Evolutionary conservation across 2,113 vertebrate species (phyloP).

Genomic region (Peromyscus polionotus): DNA sequence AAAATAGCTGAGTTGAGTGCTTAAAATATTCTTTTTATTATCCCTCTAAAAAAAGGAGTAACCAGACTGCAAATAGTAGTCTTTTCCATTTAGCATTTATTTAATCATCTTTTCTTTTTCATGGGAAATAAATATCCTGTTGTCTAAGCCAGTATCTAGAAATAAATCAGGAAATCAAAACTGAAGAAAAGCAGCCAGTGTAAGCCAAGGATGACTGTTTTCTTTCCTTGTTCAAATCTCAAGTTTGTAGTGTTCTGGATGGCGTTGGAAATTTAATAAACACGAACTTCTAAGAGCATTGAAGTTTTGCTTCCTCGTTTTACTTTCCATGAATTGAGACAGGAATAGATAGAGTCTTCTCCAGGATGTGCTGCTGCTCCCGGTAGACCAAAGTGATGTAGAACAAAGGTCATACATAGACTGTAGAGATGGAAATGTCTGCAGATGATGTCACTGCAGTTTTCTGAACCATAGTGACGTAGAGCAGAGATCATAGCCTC

Average conservation of each 20-base stretch:
- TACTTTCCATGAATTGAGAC: slow-evolving; percentile 32
- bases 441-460: slow-evolving; percentile 32
- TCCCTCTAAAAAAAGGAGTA: slow-evolving; percentile 34
- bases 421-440: slow-evolving; percentile 21
- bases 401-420: neutral
- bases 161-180: slow-evolving; percentile 79
- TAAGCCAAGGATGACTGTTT: slow-evolving; percentile 37
- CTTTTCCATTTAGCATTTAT: slow-evolving; percentile 49
- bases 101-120: slow-evolving; percentile 52
- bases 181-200: slow-evolving; percentile 42
- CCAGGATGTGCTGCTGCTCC: neutral
- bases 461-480: neutral
- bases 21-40: slow-evolving; percentile 52
- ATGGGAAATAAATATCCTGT: slow-evolving; percentile 51
- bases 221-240: neutral
- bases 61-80: neutral
- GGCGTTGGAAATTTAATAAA: slow-evolving; percentile 25
- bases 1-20: slow-evolving; percentile 8
- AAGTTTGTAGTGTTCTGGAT: neutral
- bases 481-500: too few species aligned
- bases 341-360: slow-evolving; percentile 13
- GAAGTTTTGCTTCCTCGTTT: slow-evolving; percentile 22
- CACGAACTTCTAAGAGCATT: neutral
- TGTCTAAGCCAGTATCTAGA: slow-evolving; percentile 73
- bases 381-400: neutral